Evolutionary conservation across 2,797 vertebrate species (phyloP).

Genomic region (Balearica regulorum): DNA sequence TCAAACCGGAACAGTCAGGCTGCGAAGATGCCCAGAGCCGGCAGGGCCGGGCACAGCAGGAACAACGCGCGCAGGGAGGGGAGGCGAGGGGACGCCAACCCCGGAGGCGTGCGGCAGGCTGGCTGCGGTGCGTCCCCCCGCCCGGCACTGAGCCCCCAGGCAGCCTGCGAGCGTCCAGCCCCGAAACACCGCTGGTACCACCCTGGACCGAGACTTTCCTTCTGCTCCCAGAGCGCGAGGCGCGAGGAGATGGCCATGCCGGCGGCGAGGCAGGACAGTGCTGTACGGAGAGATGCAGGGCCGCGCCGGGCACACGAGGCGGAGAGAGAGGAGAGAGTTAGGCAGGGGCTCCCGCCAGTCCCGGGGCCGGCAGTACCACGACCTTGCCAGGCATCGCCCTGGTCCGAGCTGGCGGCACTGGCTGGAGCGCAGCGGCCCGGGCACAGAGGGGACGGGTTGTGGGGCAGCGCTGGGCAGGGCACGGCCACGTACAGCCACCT

Average conservation of each 20-base stretch:
- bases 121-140: not conserved
- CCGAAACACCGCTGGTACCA: not conserved
- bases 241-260: slow-evolving; percentile 96
- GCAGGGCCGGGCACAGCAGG: accelerated
- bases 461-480: not conserved
- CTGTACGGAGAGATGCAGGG: not conserved
- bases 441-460: accelerated
- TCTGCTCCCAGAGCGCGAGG: slow-evolving; percentile 96
- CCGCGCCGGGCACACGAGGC: not conserved
- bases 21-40: not conserved
- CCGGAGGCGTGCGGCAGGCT: not conserved
- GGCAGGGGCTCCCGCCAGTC: not conserved
- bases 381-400: not conserved
- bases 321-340: slow-evolving; percentile 25
- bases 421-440: accelerated
- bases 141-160: not conserved
- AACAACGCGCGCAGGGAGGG: accelerated
- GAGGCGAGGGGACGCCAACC: accelerated
- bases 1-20: accelerated
- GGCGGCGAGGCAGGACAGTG: not conserved
- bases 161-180: not conserved
- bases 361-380: not conserved
- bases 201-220: slow-evolving; percentile 81
- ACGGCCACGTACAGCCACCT: not conserved
- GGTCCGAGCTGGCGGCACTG: accelerated